These are phyloP conservation scores for Rhynchopsitta pachyrhyncha DNA, from an alignment of 2,113 vertebrate species.

Conservation along the genomic window DNA sequence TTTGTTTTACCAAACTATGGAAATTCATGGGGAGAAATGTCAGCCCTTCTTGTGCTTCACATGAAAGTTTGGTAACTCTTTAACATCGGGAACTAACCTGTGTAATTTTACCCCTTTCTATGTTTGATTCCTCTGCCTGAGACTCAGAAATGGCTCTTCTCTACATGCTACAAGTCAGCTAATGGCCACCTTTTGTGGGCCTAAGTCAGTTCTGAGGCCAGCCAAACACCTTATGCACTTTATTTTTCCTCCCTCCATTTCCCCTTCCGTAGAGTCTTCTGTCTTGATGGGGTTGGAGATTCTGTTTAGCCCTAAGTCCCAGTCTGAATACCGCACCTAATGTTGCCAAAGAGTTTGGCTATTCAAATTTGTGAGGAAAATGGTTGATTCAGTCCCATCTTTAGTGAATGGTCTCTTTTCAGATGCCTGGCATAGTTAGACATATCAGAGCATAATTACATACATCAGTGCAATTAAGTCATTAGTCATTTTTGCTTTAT, in stretches of 20 bases:
- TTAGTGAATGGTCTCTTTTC: not conserved
- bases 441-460: not conserved
- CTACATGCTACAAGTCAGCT: not conserved
- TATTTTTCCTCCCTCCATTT: not conserved
- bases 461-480: not conserved
- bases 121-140: not conserved
- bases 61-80: not conserved
- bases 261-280: not conserved
- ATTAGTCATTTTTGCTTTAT: not conserved
- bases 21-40: not conserved
- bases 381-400: not conserved
- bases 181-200: not conserved
- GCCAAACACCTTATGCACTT: not conserved
- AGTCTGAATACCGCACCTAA: not conserved
- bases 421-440: not conserved
- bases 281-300: not conserved
- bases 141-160: not conserved
- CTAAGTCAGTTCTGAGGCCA: not conserved
- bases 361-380: not conserved
- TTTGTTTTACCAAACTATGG: not conserved
- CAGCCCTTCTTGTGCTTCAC: not conserved
- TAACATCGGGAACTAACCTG: not conserved
- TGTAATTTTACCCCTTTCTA: not conserved
- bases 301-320: not conserved
- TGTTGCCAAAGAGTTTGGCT: not conserved